A percentile compares a stretch with the other conserved stretches of the same genome.
These are phyloP conservation scores for Papilio elwesi DNA, from an alignment of 2,888 invertebrate genomes.

Conservation along the genomic window DNA sequence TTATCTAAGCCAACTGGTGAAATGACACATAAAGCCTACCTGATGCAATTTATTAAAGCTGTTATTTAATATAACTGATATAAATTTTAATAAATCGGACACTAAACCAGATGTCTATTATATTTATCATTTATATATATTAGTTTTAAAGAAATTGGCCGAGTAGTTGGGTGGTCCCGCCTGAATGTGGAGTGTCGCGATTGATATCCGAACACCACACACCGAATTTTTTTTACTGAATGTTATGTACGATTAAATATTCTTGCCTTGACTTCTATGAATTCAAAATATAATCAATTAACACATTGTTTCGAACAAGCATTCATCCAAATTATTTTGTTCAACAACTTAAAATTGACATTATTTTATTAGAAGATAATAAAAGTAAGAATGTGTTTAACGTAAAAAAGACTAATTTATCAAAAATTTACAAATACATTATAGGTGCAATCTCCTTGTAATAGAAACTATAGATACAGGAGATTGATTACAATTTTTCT, in stretches of 20 bases:
- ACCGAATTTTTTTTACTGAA: not conserved
- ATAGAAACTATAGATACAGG: slow-evolving; percentile 39
- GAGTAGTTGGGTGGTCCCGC: not conserved
- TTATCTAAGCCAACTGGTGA: too few species aligned
- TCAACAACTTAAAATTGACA: not conserved
- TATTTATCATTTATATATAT: not conserved
- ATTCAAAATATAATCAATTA: not conserved
- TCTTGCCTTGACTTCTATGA: not conserved
- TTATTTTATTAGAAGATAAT: not conserved
- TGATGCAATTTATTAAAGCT: too few species aligned
- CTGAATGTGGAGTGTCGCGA: not conserved
- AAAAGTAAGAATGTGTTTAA: not conserved
- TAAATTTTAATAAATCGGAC: not conserved
- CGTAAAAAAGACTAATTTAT: not conserved
- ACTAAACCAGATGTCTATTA: not conserved
- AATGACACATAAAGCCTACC: too few species aligned
- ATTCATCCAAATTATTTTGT: not conserved
- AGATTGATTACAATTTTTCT: slow-evolving; percentile 61
- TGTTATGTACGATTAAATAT: not conserved
- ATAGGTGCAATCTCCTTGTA: slow-evolving; percentile 40
- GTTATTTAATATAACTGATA: too few species aligned
- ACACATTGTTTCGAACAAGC: not conserved
- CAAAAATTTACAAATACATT: slow-evolving; percentile 33
- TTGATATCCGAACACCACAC: not conserved
- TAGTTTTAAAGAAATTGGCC: not conserved